These are phyloP conservation scores for Pogonomyrmex californicus DNA, from an alignment of 1,140 invertebrate genomes.

Conservation along the genomic window DNA sequence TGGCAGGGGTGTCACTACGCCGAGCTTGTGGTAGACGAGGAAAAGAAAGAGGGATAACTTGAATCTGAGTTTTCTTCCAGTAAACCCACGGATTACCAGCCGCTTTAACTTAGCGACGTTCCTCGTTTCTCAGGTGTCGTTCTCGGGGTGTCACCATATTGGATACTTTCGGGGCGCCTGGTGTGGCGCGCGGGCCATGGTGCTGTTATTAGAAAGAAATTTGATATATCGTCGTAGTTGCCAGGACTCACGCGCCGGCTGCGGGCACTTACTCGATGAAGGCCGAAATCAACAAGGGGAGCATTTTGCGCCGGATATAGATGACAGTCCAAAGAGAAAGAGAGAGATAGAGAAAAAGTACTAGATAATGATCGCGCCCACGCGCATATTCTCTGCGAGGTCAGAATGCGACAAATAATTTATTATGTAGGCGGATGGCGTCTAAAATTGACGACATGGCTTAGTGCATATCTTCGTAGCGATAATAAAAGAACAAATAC, in stretches of 20 bases:
- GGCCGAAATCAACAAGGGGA: conserved; percentile 42
- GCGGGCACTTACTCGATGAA: conserved; percentile 20
- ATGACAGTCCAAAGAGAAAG: background rate
- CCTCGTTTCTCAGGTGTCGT: conserved; percentile 83
- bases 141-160: conserved; percentile 81
- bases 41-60: conserved; percentile 79
- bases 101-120: conserved; percentile 80
- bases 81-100: conserved; percentile 81
- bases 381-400: background rate
- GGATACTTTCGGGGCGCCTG: conserved; percentile 74
- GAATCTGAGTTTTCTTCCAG: conserved; percentile 82
- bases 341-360: background rate
- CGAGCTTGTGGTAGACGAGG: conserved; percentile 8
- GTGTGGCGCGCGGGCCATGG: conserved; percentile 28
- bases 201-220: conserved; percentile 82
- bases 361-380: conserved; percentile 21
- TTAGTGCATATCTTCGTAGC: background rate
- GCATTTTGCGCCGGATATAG: conserved; percentile 26
- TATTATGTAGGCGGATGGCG: background rate
- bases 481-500: conserved; percentile 4
- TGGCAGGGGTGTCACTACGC: background rate
- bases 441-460: conserved; percentile 22
- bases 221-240: conserved; percentile 79
- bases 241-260: conserved; percentile 27
- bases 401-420: conserved; percentile 16